Evolutionary conservation across 2,113 vertebrate genomes (phyloP).

Genomic region (Cyprinodon brontotheroides): DNA sequence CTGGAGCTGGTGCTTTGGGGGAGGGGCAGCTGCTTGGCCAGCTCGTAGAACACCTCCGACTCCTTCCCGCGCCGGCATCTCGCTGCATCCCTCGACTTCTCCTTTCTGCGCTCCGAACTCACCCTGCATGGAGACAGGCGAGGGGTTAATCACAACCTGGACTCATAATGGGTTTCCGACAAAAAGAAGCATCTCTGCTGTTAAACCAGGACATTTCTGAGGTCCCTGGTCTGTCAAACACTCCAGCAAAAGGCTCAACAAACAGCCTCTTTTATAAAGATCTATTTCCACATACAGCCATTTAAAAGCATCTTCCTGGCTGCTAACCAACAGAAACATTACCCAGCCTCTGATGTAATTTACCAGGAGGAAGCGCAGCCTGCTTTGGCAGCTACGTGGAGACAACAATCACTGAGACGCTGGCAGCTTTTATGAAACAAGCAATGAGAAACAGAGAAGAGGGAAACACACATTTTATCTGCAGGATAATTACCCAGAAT

Average conservation of each 20-base stretch:
- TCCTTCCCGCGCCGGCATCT: slow-evolving; percentile 93
- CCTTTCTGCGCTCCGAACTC: slow-evolving; percentile 94
- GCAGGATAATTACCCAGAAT: background rate
- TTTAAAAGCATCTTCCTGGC: slow-evolving; percentile 48
- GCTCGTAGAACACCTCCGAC: slow-evolving; percentile 94
- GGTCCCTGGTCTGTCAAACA: slow-evolving; percentile 4
- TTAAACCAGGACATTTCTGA: background rate
- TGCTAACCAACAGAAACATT: slow-evolving; percentile 34
- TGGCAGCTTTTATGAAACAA: slow-evolving; percentile 38
- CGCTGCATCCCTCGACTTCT: slow-evolving; percentile 95
- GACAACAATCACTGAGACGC: slow-evolving; percentile 53
- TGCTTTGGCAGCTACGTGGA: slow-evolving; percentile 37
- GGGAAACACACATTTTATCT: background rate
- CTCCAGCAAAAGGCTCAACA: slow-evolving; percentile 31
- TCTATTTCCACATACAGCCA: slow-evolving; percentile 41
- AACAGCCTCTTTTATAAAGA: slow-evolving; percentile 5
- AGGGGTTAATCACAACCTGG: slow-evolving; percentile 22
- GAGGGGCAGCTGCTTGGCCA: slow-evolving; percentile 93
- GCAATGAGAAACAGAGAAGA: slow-evolving; percentile 15
- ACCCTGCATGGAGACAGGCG: slow-evolving; percentile 79
- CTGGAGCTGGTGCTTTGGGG: slow-evolving; percentile 90
- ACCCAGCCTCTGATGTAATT: slow-evolving; percentile 45
- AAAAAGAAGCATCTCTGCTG: slow-evolving; percentile 27
- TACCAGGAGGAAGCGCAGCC: slow-evolving; percentile 15
- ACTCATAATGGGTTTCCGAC: slow-evolving; percentile 2